Percentiles rank a stretch among this genome's conserved stretches.
These are phyloP conservation scores for Athene cunicularia DNA, from an alignment of 2,113 vertebrate species.

Conservation along the genomic window DNA sequence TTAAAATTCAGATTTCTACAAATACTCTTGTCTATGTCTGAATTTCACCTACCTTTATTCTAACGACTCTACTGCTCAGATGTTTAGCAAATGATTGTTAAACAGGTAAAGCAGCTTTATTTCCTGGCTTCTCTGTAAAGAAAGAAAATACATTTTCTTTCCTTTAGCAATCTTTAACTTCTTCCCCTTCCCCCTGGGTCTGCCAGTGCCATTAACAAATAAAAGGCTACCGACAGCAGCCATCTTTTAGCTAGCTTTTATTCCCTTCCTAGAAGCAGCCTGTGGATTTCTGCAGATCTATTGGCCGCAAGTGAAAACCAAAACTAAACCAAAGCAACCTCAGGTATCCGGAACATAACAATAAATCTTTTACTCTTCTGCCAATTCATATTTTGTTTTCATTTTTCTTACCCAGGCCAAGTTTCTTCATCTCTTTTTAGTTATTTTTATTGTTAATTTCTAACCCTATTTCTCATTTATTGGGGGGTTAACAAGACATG, in stretches of 20 bases:
- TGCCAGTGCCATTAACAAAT: not conserved
- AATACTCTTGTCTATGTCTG: not conserved
- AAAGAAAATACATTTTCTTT: not conserved
- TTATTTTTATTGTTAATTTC: not conserved
- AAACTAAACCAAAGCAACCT: not conserved
- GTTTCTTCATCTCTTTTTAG: not conserved
- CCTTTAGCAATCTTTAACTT: not conserved
- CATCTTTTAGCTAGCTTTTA: not conserved
- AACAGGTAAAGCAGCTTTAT: not conserved
- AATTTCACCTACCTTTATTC: constrained; percentile 1
- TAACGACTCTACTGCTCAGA: not conserved
- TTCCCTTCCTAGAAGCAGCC: not conserved
- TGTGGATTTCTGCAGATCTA: not conserved
- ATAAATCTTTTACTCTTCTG: not conserved
- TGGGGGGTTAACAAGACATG: not conserved
- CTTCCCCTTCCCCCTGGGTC: not conserved
- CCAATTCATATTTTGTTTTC: not conserved
- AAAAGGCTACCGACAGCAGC: not conserved
- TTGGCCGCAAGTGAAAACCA: not conserved
- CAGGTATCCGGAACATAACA: not conserved
- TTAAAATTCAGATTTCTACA: not conserved
- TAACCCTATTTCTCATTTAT: not conserved
- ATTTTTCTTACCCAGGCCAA: not conserved
- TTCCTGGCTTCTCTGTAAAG: not conserved
- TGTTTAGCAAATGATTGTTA: not conserved